A percentile compares a stretch with the other conserved stretches of the same genome.
Evolutionary conservation across 1,140 invertebrate genomes (phyloP).

Genomic region (Brachionus plicatilis): DNA sequence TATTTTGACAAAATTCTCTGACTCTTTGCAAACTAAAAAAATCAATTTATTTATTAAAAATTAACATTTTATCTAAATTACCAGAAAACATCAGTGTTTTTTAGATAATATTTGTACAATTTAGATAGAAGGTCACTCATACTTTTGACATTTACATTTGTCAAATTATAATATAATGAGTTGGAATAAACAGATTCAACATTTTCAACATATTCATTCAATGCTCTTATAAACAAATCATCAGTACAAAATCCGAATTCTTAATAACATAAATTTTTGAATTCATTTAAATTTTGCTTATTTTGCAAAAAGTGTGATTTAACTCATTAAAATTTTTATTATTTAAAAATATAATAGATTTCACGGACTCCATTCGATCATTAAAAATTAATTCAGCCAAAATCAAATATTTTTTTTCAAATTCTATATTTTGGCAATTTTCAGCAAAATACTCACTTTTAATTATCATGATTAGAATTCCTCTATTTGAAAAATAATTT

Average conservation of each 20-base stretch:
- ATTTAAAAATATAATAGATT: too few species aligned
- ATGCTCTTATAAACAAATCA: not conserved
- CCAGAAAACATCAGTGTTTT: not conserved
- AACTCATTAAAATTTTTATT: too few species aligned
- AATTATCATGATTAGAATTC: too few species aligned
- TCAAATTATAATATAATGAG: not conserved
- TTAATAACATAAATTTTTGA: not conserved
- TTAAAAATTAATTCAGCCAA: too few species aligned
- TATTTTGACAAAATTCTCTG: not conserved
- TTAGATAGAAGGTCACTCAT: not conserved
- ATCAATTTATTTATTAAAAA: not conserved
- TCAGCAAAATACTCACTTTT: too few species aligned
- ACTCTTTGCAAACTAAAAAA: not conserved
- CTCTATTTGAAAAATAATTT: too few species aligned
- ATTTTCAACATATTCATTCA: not conserved
- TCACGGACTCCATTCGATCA: too few species aligned
- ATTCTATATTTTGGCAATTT: too few species aligned
- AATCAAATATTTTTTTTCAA: too few species aligned
- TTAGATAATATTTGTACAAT: not conserved
- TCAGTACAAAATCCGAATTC: conserved; percentile 4
- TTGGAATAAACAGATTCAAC: not conserved
- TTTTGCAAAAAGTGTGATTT: too few species aligned
- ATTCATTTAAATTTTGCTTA: too few species aligned
- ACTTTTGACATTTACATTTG: not conserved
- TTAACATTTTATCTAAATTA: not conserved